Conservation (phyloP, 1,140 invertebrate species). For the Oreohelix idahoensis region DNA sequence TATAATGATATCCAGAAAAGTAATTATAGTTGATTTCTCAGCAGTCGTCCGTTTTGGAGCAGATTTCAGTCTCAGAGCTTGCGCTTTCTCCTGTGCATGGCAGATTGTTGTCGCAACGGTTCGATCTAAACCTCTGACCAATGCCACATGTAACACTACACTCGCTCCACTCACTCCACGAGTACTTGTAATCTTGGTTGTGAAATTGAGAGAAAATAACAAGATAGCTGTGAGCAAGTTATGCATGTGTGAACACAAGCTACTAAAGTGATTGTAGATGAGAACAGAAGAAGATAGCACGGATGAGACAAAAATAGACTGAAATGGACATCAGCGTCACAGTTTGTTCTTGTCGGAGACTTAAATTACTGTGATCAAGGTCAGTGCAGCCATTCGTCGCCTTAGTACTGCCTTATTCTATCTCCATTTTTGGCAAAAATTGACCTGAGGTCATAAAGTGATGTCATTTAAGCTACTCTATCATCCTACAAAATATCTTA, state of each 20-base stretch:
- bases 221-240: not conserved
- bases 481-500: too few species aligned
- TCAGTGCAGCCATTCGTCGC: too few species aligned
- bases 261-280: not conserved
- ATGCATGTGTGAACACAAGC: not conserved
- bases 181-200: not conserved
- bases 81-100: slow-evolving; percentile 25
- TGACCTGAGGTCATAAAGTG: too few species aligned
- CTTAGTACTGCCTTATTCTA: too few species aligned
- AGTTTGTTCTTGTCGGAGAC: too few species aligned
- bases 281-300: too few species aligned
- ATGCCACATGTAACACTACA: slow-evolving; percentile 33
- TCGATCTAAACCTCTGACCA: slow-evolving; percentile 28
- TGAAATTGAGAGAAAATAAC: not conserved
- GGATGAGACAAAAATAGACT: not conserved
- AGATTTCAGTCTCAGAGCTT: slow-evolving; percentile 27
- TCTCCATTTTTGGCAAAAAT: too few species aligned
- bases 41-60: not conserved
- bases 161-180: slow-evolving; percentile 31
- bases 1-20: too few species aligned
- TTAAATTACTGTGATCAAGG: too few species aligned
- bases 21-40: too few species aligned
- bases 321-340: too few species aligned
- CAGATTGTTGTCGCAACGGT: not conserved
- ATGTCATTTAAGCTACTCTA: too few species aligned